Conservation (phyloP, 1,140 invertebrate species). For the Scaptomyza hsui region DNA sequence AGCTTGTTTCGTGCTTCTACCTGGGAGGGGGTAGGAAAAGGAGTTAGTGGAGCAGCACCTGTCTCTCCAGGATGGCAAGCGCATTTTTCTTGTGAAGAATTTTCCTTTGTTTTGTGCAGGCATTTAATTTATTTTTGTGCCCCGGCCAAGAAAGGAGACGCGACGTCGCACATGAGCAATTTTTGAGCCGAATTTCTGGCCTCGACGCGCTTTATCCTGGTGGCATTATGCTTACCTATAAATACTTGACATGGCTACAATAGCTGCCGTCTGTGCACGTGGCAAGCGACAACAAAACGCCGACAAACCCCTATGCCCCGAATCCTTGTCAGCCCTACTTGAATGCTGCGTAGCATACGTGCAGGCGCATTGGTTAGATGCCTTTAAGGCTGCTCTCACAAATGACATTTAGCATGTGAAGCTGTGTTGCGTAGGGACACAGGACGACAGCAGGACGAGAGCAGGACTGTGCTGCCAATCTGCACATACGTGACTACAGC, state of each 20-base stretch:
- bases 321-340: neutral
- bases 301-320: neutral
- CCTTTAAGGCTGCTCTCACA: constrained; percentile 15
- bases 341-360: constrained; percentile 52
- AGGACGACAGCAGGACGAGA: neutral
- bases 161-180: constrained; percentile 47
- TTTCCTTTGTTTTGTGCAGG: constrained; percentile 67
- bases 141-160: constrained; percentile 34
- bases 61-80: constrained; percentile 5
- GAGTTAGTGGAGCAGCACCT: constrained; percentile 15
- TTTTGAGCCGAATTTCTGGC: constrained; percentile 54
- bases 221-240: constrained; percentile 70
- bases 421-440: neutral
- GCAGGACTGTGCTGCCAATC: constrained; percentile 1
- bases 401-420: constrained; percentile 53
- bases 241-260: constrained; percentile 78
- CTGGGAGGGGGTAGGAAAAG: neutral
- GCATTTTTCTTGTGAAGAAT: constrained; percentile 58
- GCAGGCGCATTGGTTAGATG: constrained; percentile 50
- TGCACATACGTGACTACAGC: constrained; percentile 53
- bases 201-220: constrained; percentile 56
- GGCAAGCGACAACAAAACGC: constrained; percentile 24
- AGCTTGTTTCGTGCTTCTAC: constrained; percentile 19
- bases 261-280: constrained; percentile 48
- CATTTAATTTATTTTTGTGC: constrained; percentile 75